Conservation (phyloP, 1,140 invertebrate genomes). For the Zaprionus davidi region DNA sequence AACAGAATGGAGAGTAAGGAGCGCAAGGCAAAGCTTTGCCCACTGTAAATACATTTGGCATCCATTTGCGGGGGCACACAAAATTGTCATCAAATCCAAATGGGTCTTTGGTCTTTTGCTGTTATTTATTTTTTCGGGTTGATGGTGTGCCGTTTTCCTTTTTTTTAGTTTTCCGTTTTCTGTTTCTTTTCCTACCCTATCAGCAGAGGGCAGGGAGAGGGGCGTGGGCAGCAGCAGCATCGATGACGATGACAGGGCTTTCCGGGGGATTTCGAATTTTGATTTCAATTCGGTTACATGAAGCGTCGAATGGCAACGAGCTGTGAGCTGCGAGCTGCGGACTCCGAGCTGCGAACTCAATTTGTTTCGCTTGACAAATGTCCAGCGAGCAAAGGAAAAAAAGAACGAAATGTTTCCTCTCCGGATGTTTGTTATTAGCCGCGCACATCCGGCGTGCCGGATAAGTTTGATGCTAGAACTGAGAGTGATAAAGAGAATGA, state of each 20-base stretch:
- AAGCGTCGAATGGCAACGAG: slow-evolving; percentile 27
- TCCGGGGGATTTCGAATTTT: slow-evolving; percentile 51
- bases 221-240: slow-evolving; percentile 20
- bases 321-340: slow-evolving; percentile 23
- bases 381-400: slow-evolving; percentile 64
- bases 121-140: slow-evolving; percentile 25
- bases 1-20: neutral
- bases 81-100: slow-evolving; percentile 52
- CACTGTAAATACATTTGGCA: slow-evolving; percentile 1
- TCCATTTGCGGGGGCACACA: slow-evolving; percentile 36
- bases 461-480: slow-evolving; percentile 54
- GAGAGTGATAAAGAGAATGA: neutral
- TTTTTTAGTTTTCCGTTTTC: slow-evolving; percentile 1
- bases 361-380: slow-evolving; percentile 79
- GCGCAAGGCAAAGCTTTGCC: neutral
- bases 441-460: slow-evolving; percentile 68
- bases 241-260: slow-evolving; percentile 40
- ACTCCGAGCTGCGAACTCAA: slow-evolving; percentile 64
- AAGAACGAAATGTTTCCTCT: slow-evolving; percentile 70
- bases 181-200: slow-evolving; percentile 10
- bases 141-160: slow-evolving; percentile 14
- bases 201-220: neutral
- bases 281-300: slow-evolving; percentile 60
- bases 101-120: slow-evolving; percentile 30
- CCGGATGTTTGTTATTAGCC: slow-evolving; percentile 83